A percentile compares a stretch with the other conserved stretches of the same genome.
Evolutionary conservation across 2,113 vertebrate genomes (phyloP).

Genomic region (Rhinichthys klamathensis): DNA sequence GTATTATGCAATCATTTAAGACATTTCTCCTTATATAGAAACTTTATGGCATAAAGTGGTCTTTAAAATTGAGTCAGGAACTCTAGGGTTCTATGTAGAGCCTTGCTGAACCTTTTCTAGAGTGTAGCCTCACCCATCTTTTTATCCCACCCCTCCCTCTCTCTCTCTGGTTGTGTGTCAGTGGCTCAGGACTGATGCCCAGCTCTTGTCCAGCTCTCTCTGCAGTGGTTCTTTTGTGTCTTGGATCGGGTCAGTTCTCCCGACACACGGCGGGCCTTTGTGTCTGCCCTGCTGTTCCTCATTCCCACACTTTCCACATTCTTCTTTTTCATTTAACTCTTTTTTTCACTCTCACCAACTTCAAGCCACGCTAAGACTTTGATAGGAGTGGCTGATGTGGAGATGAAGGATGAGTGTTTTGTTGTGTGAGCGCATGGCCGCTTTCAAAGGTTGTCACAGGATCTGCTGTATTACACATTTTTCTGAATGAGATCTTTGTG

Average conservation of each 20-base stretch:
- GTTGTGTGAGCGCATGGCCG: neutral
- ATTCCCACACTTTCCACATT: constrained; percentile 51
- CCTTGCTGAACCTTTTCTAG: too few relatives aligned
- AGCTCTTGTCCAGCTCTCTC: constrained; percentile 29
- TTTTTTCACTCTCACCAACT: constrained; percentile 25
- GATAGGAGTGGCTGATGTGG: constrained; percentile 45
- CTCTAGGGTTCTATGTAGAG: too few relatives aligned
- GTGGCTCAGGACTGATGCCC: neutral
- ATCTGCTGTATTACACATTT: neutral
- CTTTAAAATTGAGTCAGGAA: too few relatives aligned
- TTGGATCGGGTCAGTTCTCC: constrained; percentile 42
- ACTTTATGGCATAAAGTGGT: too few relatives aligned
- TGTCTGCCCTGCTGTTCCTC: constrained; percentile 38
- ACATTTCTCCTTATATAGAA: too few relatives aligned
- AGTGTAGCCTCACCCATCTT: neutral
- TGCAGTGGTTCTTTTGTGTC: constrained; percentile 5
- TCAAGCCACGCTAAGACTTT: constrained; percentile 47
- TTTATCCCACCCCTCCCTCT: neutral
- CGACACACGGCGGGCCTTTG: constrained; percentile 35
- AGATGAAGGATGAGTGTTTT: constrained; percentile 24
- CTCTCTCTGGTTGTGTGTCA: neutral
- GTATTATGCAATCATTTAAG: too few relatives aligned
- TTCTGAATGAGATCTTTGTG: constrained; percentile 8
- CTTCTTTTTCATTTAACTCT: constrained; percentile 48
- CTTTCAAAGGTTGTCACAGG: constrained; percentile 4